Evolutionary conservation across 92 coral and sea anemone species (phyloP).

Genomic region (Muricea muricata): DNA sequence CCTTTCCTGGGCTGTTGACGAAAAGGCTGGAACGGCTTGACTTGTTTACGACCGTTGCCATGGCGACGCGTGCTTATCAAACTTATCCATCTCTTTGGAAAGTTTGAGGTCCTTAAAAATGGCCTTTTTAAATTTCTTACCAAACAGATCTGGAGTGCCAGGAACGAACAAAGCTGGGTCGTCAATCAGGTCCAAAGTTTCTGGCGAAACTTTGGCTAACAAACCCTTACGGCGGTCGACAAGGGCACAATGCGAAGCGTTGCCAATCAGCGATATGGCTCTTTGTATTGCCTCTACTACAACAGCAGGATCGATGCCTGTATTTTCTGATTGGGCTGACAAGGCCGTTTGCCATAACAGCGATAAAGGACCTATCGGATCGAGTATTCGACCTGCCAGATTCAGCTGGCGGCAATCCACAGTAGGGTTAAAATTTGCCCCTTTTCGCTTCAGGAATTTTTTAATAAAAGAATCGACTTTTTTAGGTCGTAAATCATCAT

Average conservation of each 20-base stretch:
- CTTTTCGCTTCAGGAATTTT: neutral
- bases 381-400: neutral
- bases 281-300: no score
- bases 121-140: neutral
- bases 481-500: neutral
- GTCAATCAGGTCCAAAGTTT: neutral
- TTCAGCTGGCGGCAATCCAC: neutral
- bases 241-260: neutral
- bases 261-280: neutral
- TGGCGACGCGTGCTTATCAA: neutral
- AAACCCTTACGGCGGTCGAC: neutral
- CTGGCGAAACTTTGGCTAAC: neutral
- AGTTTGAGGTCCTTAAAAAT: neutral
- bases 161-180: neutral
- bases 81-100: neutral
- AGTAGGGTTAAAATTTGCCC: neutral
- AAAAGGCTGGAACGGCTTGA: neutral
- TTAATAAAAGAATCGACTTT: neutral
- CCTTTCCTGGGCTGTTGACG: no score
- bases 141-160: neutral
- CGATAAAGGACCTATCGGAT: neutral
- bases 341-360: neutral
- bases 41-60: neutral
- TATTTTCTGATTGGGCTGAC: no score
- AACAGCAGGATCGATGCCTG: no score